Conservation (phyloP, 2,113 vertebrate genomes). For the Oxyruncus cristatus region DNA sequence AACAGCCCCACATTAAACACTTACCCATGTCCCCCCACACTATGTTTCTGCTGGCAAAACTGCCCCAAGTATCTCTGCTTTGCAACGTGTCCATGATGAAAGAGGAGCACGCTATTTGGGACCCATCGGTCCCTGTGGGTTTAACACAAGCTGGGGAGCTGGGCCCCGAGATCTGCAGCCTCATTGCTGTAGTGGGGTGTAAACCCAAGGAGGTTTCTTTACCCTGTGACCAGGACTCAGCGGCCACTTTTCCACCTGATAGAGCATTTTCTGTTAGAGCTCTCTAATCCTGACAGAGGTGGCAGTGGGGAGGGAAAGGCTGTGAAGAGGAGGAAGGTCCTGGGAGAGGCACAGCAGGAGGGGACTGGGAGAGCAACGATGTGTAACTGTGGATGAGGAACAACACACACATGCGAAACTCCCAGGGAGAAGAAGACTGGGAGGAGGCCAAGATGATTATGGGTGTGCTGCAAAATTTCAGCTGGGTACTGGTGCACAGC, state of each 20-base stretch:
- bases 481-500: not conserved
- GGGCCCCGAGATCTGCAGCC: not conserved
- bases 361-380: not conserved
- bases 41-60: not conserved
- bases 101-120: not conserved
- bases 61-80: not conserved
- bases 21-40: fast-evolving
- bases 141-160: not conserved
- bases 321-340: not conserved
- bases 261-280: not conserved
- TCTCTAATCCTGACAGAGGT: not conserved
- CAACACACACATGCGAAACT: fast-evolving
- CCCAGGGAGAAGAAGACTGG: not conserved
- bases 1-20: not conserved
- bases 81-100: not conserved
- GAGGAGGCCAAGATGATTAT: not conserved
- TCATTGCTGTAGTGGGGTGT: not conserved
- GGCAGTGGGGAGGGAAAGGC: not conserved
- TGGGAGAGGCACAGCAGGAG: not conserved
- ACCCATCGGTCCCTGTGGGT: not conserved
- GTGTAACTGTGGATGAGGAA: not conserved
- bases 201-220: not conserved
- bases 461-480: not conserved
- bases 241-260: not conserved
- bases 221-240: not conserved